phyloP scores from a whole-genome alignment of 2,113 vertebrate genomes.

The Phyllostomus hastatus region DNA sequence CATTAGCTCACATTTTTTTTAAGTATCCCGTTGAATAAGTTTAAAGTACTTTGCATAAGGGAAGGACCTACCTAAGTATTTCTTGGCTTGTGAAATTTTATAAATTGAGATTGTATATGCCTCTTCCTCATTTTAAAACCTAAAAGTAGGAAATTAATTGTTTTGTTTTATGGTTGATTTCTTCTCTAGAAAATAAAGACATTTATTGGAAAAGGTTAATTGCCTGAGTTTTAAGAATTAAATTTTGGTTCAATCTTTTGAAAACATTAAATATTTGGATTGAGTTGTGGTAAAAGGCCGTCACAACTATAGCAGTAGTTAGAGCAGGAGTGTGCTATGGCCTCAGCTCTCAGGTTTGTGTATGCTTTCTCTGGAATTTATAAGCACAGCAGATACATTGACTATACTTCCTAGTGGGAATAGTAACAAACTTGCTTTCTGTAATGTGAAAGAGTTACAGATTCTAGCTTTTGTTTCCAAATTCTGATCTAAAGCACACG shows the following conservation, averaged over 20 bases:
- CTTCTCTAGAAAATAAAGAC: not conserved
- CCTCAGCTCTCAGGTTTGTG: not conserved
- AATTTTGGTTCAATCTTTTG: not conserved
- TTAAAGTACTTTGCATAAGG: not conserved
- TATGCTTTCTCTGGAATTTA: not conserved
- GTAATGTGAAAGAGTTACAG: not conserved
- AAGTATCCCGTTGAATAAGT: not conserved
- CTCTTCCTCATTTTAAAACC: not conserved
- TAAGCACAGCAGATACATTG: not conserved
- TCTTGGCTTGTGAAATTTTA: not conserved
- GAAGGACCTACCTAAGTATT: not conserved
- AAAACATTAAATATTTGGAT: not conserved
- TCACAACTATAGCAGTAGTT: not conserved
- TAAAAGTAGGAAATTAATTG: not conserved
- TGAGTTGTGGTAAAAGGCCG: not conserved
- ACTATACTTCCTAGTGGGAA: not conserved
- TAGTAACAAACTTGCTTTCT: slow-evolving; percentile 9
- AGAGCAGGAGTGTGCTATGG: not conserved
- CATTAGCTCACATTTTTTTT: not conserved
- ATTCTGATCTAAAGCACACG: not conserved
- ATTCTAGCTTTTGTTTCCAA: not conserved
- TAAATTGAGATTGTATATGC: not conserved
- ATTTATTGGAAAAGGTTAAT: not conserved
- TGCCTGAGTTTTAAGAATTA: not conserved
- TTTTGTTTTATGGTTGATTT: slow-evolving; percentile 22